Evolutionary conservation across 2,888 invertebrate genomes (phyloP).

Genomic region (Machimus atricapillus): DNA sequence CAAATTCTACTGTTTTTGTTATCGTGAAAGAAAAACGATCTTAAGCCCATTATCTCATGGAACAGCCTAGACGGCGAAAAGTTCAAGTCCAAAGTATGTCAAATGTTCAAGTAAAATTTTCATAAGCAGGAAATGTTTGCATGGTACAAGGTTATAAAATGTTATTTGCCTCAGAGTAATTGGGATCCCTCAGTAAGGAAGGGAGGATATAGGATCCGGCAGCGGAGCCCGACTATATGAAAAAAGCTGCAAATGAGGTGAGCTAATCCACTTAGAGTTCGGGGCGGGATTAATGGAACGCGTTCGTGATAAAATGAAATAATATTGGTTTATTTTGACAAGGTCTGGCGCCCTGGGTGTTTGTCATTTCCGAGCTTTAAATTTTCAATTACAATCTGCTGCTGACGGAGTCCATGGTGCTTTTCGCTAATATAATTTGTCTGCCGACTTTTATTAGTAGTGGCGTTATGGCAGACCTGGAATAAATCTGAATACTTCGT

Average conservation of each 20-base stretch:
- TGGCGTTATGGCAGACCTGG: not conserved
- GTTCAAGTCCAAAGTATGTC: not conserved
- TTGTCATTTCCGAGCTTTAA: not conserved
- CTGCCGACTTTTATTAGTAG: not conserved
- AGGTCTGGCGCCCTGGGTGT: not conserved
- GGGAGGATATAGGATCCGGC: not conserved
- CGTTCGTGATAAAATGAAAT: not conserved
- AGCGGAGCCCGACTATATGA: not conserved
- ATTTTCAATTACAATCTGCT: not conserved
- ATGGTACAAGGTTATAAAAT: not conserved
- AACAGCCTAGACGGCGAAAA: not conserved
- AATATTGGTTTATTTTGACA: not conserved
- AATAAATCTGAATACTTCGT: not conserved
- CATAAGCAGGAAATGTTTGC: not conserved
- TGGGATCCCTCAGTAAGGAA: not conserved
- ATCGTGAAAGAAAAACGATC: not conserved
- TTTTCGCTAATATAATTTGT: not conserved
- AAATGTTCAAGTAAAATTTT: not conserved
- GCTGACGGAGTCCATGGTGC: not conserved
- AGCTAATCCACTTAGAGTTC: not conserved
- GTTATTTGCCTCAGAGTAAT: not conserved
- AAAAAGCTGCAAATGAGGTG: not conserved
- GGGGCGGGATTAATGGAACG: not conserved
- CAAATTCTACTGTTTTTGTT: not conserved
- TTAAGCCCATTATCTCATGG: not conserved